Evolutionary conservation across 64 coral and sea anemone genomes (phyloP), one percentile per base, ranked within the genome.

Genomic region (Orbicella faveolata): DNA sequence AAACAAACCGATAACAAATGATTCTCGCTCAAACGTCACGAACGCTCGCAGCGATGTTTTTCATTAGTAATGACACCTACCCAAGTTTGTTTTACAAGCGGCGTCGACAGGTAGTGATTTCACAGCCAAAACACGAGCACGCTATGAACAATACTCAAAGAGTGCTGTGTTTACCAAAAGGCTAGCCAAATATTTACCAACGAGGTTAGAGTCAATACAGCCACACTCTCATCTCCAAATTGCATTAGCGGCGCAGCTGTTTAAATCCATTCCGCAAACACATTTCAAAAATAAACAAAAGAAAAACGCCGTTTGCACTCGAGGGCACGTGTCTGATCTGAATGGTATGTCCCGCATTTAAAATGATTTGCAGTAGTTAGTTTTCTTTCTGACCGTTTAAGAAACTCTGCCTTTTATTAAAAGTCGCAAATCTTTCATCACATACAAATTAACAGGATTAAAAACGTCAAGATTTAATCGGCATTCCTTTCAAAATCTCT

Each of bases 161-260:
- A 25, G 11, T 35, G 13, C 35, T 75, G 0, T 75, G 33, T 69
- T 75, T 75, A 30, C 34, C 35, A 39, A 41, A 18, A 36, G 33
- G 34, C 74, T 75, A 75, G 14, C 11, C 74, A 75, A 75, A 75
- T 75, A 75, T 75, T 75, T 75, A 75, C 74, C 21, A 70, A 59
- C 55, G 44, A 59, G 55, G 12, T 16, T 59, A 59, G 55, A 59
- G 13, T 59, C 55, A 25, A 70, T 33, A 70, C 6, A 70, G 25
- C 21, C 67, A n/a, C 20, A 23, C 67, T 70, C 10, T 4, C 2
- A 26, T 70, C 25, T 70, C 9, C 67, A 26, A 70, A 70, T 25
- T 25, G 21, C 67, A 26, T 70, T 70, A 26, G 25, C 67, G 5
- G 67, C 21, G 55, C 55, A 59, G 67, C 21, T 70, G 21, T 70